These are phyloP conservation scores for Standfussiana lucernea DNA, from an alignment of 2,888 invertebrate species.

Conservation along the genomic window DNA sequence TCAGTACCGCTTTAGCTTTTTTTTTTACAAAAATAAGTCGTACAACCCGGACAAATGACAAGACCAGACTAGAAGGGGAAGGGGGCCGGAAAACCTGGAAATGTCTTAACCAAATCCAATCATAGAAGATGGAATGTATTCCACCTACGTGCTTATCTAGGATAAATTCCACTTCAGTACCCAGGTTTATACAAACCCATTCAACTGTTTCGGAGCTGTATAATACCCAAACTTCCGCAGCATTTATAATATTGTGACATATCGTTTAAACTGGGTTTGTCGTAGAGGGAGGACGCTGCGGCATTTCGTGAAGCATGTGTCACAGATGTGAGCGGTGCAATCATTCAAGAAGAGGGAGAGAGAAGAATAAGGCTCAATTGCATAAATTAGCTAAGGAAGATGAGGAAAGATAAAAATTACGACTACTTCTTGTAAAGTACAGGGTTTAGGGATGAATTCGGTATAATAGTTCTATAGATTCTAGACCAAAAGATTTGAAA, in stretches of 20 bases:
- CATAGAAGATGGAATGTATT: not conserved
- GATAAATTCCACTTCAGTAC: not conserved
- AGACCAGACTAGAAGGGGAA: not conserved
- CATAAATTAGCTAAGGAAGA: constrained; percentile 8
- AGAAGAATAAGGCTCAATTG: not conserved
- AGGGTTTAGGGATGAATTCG: not conserved
- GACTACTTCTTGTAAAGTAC: not conserved
- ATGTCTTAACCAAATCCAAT: not conserved
- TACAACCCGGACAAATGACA: no score
- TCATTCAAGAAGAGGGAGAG: constrained; percentile 25
- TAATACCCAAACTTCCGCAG: constrained; percentile 34
- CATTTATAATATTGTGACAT: constrained; percentile 60
- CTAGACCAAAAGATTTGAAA: not conserved
- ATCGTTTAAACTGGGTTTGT: constrained; percentile 41
- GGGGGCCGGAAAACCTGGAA: not conserved
- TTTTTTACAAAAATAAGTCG: not conserved
- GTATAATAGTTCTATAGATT: not conserved
- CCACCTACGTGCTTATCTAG: not conserved
- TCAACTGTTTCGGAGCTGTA: constrained; percentile 11
- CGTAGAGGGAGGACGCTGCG: constrained; percentile 46
- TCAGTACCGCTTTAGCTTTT: not conserved
- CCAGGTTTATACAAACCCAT: constrained; percentile 4
- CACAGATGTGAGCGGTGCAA: constrained; percentile 32
- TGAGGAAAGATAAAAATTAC: not conserved
- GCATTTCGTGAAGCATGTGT: constrained; percentile 57